A percentile compares a stretch with the other conserved stretches of the same genome.
Conservation (phyloP, 2,797 vertebrate species). For the Neostethus bicornis region DNA sequence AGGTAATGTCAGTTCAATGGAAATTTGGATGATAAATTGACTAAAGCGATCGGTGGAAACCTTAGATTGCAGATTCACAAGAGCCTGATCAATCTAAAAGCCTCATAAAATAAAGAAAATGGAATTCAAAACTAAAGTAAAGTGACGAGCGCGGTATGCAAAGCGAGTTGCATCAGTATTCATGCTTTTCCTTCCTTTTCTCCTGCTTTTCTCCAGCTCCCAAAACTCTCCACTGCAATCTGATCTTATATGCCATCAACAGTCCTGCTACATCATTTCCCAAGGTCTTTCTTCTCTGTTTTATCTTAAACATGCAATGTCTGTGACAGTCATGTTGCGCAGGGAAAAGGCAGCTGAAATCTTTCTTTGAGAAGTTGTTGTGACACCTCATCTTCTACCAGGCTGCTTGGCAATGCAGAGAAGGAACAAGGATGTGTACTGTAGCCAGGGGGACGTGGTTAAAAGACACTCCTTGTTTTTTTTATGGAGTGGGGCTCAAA, state of each 20-base stretch:
- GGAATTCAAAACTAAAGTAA: slow-evolving; percentile 36
- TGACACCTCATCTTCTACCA: slow-evolving; percentile 45
- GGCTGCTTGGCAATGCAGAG: slow-evolving; percentile 33
- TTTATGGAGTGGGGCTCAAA: slow-evolving; percentile 37
- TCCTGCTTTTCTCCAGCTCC: slow-evolving; percentile 43
- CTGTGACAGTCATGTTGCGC: slow-evolving; percentile 40
- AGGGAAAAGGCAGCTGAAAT: slow-evolving; percentile 41
- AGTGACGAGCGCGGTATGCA: slow-evolving; percentile 33
- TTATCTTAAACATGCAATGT: slow-evolving; percentile 59
- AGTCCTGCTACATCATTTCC: slow-evolving; percentile 48
- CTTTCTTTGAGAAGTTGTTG: slow-evolving; percentile 41
- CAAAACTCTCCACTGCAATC: slow-evolving; percentile 37
- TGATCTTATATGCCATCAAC: slow-evolving; percentile 59
- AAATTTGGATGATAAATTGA: slow-evolving; percentile 41
- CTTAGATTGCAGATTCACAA: slow-evolving; percentile 27
- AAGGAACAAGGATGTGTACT: slow-evolving; percentile 19
- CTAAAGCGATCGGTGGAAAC: slow-evolving; percentile 13
- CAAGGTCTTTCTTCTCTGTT: slow-evolving; percentile 45
- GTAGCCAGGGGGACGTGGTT: slow-evolving; percentile 42
- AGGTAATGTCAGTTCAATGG: slow-evolving; percentile 25
- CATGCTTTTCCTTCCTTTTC: slow-evolving; percentile 28
- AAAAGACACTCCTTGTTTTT: slow-evolving; percentile 45
- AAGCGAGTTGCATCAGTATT: slow-evolving; percentile 63
- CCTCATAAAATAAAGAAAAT: slow-evolving; percentile 26
- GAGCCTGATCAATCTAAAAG: slow-evolving; percentile 14